A percentile compares a stretch with the other conserved stretches of the same genome.
These are phyloP conservation scores for Cataglyphis hispanica DNA, from an alignment of 1,140 invertebrate species.

Conservation along the genomic window DNA sequence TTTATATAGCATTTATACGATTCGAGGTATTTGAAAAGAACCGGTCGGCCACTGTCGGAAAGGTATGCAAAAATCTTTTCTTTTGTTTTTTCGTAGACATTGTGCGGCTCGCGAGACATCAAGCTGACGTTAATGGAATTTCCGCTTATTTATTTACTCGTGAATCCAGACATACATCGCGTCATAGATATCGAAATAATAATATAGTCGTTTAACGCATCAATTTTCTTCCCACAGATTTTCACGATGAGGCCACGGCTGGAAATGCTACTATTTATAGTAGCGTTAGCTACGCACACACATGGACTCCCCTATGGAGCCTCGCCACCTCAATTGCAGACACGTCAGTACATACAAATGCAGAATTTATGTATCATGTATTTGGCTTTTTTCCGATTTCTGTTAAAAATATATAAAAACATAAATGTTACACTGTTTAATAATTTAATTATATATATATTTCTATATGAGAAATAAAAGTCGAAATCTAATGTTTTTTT, in stretches of 20 bases:
- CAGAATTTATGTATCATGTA: background rate
- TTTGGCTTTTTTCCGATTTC: background rate
- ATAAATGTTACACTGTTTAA: background rate
- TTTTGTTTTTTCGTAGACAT: background rate
- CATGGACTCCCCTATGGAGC: conserved; percentile 57
- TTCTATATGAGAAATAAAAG: background rate
- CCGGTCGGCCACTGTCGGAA: background rate
- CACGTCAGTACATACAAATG: conserved; percentile 40
- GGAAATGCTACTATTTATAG: conserved; percentile 46
- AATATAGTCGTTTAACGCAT: background rate
- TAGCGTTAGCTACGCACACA: conserved; percentile 51
- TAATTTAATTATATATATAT: conserved; percentile 11
- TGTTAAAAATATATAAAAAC: background rate
- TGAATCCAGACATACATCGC: background rate
- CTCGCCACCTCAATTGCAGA: conserved; percentile 4
- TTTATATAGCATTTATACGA: background rate
- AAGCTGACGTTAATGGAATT: conserved; percentile 8
- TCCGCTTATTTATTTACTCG: background rate
- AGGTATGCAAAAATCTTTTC: background rate
- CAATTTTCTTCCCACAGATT: conserved; percentile 1
- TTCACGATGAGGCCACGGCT: conserved; percentile 52
- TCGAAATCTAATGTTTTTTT: background rate
- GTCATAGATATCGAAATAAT: background rate
- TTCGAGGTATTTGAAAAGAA: conserved; percentile 17
- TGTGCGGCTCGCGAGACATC: background rate